Evolutionary conservation across 2,888 invertebrate species (phyloP).

Genomic region (Thumatha senex): DNA sequence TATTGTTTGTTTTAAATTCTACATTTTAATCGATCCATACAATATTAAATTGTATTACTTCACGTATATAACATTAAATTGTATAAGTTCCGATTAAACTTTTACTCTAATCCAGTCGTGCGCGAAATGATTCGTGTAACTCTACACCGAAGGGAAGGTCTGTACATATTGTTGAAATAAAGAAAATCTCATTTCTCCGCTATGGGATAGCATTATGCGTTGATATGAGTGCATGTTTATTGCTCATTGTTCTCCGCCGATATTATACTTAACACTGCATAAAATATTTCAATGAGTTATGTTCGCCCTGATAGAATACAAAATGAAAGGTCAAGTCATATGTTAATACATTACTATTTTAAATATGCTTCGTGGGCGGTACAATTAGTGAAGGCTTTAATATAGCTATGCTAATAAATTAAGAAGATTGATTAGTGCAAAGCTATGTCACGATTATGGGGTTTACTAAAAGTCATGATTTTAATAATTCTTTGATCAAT

Average conservation of each 20-base stretch:
- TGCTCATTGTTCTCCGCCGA: conserved; percentile 70
- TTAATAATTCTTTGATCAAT: background rate
- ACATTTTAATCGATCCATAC: conserved; percentile 12
- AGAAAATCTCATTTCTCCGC: conserved; percentile 57
- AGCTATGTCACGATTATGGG: background rate
- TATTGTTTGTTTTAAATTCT: background rate
- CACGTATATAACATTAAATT: conserved; percentile 37
- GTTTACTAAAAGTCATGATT: background rate
- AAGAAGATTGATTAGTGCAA: conserved; percentile 18
- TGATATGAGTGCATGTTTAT: conserved; percentile 75
- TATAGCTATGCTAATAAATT: conserved; percentile 32
- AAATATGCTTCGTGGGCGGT: conserved; percentile 37
- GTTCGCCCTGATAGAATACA: conserved; percentile 54
- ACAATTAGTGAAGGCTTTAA: conserved; percentile 26
- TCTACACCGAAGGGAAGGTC: conserved; percentile 36
- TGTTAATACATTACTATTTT: conserved; percentile 36
- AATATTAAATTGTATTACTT: conserved; percentile 24
- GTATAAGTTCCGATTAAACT: conserved; percentile 35
- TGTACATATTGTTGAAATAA: conserved; percentile 63
- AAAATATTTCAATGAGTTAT: conserved; percentile 65
- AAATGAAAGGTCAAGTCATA: conserved; percentile 55
- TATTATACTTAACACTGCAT: conserved; percentile 68
- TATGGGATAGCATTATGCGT: conserved; percentile 64
- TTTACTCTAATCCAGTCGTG: conserved; percentile 41
- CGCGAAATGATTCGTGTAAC: conserved; percentile 53